Evolutionary conservation across 2,888 invertebrate species (phyloP), one percentile per base, ranked within the genome.

Genomic region (Osmoderma eremita): DNA sequence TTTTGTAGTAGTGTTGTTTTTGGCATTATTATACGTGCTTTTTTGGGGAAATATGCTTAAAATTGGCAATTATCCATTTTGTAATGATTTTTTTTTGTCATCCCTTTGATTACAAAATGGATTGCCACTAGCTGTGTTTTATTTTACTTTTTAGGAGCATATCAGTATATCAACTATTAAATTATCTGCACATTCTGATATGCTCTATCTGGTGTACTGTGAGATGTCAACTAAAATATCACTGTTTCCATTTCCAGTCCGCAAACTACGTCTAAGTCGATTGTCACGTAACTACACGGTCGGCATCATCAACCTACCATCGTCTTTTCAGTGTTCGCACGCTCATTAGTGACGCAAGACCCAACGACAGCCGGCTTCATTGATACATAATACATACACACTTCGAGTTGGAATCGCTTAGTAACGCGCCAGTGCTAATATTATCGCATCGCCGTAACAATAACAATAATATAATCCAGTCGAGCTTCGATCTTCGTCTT

Each of bases 251-350:
- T 30, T 85, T 87, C 82, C 87, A 88, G 91, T 87, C 82, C 93
- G 93, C 80, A 86, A 90, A 82, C 89, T 90, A 79, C 91, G 94
- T 81, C 86, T 90, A 87, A 91, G 91, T 82, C 90, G 90, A 83
- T 88, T 90, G 85, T 88, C 90, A 74, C 90, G 91, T 83, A 93
- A 93, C 84, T 92, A 91, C 84, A 90, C 91, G 80, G 91, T 91
- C 83, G 93, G 93, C 79, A 90, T 80, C 71, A 73, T 79, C 51
- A 70, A 86, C 84, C 68, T 85, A 30, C 77, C 85, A 83, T 70
- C 83, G 83, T 84, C 58, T 6, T 48, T 67, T 50, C 63, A 67
- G 39, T 54, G 62, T 65, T 49, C 53, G n/a, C 49, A 50, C 22
- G 42, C 13, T 38, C 58, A 58, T 39, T 38, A 50, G 50, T 58